Conservation (phyloP, 2,888 invertebrate genomes). For the Pardosa pseudoannulata region DNA sequence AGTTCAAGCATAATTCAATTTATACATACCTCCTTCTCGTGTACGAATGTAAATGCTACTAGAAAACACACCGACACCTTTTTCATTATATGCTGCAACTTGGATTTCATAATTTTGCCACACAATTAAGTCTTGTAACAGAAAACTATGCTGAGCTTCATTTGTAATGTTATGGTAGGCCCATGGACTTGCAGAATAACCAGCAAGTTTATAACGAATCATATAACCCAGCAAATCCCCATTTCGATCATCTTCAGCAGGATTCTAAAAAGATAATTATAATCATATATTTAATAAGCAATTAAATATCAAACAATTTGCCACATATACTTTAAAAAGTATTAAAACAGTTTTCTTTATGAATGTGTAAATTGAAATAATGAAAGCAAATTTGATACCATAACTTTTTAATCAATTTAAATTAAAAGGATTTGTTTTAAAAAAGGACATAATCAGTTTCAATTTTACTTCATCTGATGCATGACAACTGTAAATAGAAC, state of each 20-base stretch:
- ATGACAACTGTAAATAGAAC: no score
- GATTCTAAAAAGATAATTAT: slow-evolving; percentile 82
- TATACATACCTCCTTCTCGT: slow-evolving; percentile 86
- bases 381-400: no score
- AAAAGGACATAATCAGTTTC: no score
- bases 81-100: slow-evolving; percentile 97
- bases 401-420: no score
- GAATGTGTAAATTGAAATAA: no score
- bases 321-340: no score
- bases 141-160: slow-evolving; percentile 91
- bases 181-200: slow-evolving; percentile 93
- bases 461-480: no score
- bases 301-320: no score
- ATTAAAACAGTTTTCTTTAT: no score
- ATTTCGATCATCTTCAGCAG: slow-evolving; percentile 94
- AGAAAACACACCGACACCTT: slow-evolving; percentile 95
- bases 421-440: no score
- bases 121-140: slow-evolving; percentile 94
- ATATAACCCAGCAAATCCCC: slow-evolving; percentile 96
- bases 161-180: slow-evolving; percentile 93
- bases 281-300: no score
- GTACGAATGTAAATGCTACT: slow-evolving; percentile 95
- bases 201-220: slow-evolving; percentile 91
- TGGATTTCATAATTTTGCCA: slow-evolving; percentile 98
- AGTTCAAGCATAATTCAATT: no score